Evolutionary conservation across 2,797 vertebrate species (phyloP), one percentile per base, ranked within the genome.

Genomic region (Nyctalus aviator): DNA sequence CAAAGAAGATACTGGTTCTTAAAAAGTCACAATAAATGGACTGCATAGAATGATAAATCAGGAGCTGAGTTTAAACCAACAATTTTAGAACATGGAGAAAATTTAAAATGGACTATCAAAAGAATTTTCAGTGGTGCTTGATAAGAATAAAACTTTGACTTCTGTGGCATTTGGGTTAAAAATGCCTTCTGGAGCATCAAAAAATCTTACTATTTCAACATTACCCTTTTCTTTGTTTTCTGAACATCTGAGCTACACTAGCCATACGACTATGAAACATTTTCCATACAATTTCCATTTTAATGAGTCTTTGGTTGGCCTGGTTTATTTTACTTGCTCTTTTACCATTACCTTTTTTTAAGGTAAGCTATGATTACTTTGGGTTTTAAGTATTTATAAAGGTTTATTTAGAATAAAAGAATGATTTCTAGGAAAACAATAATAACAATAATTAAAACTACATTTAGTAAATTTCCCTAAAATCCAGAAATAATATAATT

Each of bases 341-440:
- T 95, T 91, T 55, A 83, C 53, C 48, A 84, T 89, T 83, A 88
- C 69, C 44, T 89, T 5, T 83, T 95, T 96, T 84, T 68, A 92
- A 88, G 53, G 37, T 53, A 64, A 62, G 32, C 35, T 82, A 92
- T 88, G 93, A 73, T 88, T 91, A 91, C 11, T 55, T 62, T 96
- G 13, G 72, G 32, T 91, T 95, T 95, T 84, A 85, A 90, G 30
- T 85, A 90, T 91, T 83, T 92, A n/a, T 84, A 7, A n/a, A 71
- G 7, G 17, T 64, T 92, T 84, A 83, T 64, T 50, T 64, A 46
- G 41, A 30, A 72, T 35, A 14, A 95, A 88, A 84, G 55, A 75
- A 55, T 11, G 69, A 83, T 90, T 35, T 90, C 53, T 82, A 83
- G 55, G 18, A 59, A 93, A 84, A 88, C 8, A 88, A 20, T 79